phyloP scores from a whole-genome alignment of 2,797 vertebrate genomes.

The Diglossa cyanea region DNA sequence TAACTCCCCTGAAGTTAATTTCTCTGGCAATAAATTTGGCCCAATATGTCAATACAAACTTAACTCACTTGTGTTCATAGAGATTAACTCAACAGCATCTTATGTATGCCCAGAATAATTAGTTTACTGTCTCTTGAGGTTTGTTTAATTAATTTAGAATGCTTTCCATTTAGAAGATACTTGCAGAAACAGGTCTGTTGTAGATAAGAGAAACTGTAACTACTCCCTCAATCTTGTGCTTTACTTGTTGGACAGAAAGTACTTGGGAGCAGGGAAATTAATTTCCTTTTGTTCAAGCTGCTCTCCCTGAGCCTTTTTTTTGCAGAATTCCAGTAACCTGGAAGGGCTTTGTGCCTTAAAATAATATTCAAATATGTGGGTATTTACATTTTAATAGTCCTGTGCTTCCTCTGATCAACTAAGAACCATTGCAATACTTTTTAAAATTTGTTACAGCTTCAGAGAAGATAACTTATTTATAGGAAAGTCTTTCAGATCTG shows the following conservation, averaged over 20 bases:
- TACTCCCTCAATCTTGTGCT: background rate
- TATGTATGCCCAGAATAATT: conserved; percentile 55
- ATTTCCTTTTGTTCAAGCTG: background rate
- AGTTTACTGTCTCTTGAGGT: conserved; percentile 43
- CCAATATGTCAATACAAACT: conserved; percentile 48
- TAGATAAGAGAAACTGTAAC: conserved; percentile 7
- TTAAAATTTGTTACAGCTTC: conserved; percentile 54
- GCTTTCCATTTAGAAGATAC: conserved; percentile 43
- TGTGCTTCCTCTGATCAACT: background rate
- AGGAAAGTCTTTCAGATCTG: conserved; percentile 61
- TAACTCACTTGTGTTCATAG: conserved; percentile 43
- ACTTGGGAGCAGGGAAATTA: background rate
- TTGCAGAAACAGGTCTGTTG: conserved; percentile 2
- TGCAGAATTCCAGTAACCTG: background rate
- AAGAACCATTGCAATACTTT: background rate
- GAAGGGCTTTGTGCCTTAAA: background rate
- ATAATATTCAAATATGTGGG: background rate
- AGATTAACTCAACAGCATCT: conserved; percentile 45
- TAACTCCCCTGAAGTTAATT: conserved; percentile 21
- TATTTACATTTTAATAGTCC: background rate
- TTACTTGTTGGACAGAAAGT: background rate
- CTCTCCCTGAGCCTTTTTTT: background rate
- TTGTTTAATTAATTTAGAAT: conserved; percentile 56
- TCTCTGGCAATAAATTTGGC: conserved; percentile 44
- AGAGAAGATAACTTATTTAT: conserved; percentile 70